A percentile compares a stretch with the other conserved stretches of the same genome.
phyloP scores from a whole-genome alignment of 2,113 vertebrate genomes.

The Upupa epops region DNA sequence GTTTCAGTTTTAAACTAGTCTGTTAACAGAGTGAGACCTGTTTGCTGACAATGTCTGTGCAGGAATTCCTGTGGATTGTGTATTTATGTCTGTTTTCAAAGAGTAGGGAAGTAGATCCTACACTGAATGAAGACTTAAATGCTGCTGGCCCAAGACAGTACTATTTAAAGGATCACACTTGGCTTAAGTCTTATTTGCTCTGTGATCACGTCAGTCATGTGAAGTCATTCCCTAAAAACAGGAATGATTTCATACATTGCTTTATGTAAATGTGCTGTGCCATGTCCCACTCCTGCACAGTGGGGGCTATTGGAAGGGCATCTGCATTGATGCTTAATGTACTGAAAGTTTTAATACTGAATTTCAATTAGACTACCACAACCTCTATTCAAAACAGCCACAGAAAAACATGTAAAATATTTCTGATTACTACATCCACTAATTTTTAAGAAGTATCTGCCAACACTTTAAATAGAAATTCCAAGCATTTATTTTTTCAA shows the following conservation, averaged over 20 bases:
- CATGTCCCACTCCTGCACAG: neutral
- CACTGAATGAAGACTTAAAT: conserved; percentile 1
- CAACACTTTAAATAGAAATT: neutral
- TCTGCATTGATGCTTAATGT: neutral
- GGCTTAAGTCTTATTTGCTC: conserved; percentile 1
- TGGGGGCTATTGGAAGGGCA: neutral
- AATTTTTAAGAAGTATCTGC: neutral
- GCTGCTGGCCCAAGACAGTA: neutral
- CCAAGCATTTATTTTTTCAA: neutral
- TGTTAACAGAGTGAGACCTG: neutral
- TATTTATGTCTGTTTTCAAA: neutral
- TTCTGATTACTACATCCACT: neutral
- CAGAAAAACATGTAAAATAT: neutral
- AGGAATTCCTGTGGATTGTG: neutral
- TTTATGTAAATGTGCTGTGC: neutral
- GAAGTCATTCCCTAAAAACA: neutral
- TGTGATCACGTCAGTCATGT: neutral
- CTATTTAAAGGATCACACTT: conserved; percentile 14
- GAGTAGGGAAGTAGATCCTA: neutral
- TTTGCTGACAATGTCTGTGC: neutral
- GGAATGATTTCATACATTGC: neutral
- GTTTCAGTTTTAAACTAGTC: neutral
- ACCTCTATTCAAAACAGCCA: neutral
- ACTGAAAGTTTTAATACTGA: neutral
- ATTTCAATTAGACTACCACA: neutral